These are phyloP conservation scores for Yponomeuta sedellus DNA, from an alignment of 2,888 invertebrate genomes.

Conservation along the genomic window DNA sequence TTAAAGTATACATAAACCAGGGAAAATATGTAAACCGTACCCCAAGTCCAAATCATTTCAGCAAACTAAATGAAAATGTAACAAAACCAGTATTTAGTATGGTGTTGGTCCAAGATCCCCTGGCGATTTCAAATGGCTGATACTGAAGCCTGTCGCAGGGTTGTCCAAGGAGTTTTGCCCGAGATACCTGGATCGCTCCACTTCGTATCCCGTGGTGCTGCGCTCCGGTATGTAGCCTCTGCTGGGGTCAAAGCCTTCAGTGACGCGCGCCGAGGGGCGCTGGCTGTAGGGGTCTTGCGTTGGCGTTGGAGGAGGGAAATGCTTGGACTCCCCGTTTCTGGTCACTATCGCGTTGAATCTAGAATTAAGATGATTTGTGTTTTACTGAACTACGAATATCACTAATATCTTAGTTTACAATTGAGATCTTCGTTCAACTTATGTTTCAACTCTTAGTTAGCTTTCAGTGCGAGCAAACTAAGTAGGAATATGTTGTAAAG, in stretches of 20 bases:
- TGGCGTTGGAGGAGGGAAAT: conserved; percentile 30
- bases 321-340: conserved; percentile 43
- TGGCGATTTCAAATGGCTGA: conserved; percentile 33
- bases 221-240: conserved; percentile 24
- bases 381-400: background rate
- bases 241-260: conserved; percentile 5
- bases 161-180: conserved; percentile 27
- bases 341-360: conserved; percentile 60
- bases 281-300: background rate
- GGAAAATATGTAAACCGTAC: no score
- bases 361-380: conserved; percentile 17
- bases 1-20: no score
- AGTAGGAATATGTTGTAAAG: no score
- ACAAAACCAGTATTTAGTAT: background rate
- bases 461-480: no score
- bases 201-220: conserved; percentile 21
- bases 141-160: conserved; percentile 42
- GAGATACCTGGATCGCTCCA: conserved; percentile 26
- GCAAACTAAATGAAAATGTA: background rate
- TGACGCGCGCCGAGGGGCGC: background rate
- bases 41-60: no score
- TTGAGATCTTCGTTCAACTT: no score
- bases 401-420: no score
- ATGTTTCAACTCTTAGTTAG: no score
- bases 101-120: conserved; percentile 13